phyloP scores from a whole-genome alignment of 2,888 invertebrate genomes.

The Acheta domesticus region DNA sequence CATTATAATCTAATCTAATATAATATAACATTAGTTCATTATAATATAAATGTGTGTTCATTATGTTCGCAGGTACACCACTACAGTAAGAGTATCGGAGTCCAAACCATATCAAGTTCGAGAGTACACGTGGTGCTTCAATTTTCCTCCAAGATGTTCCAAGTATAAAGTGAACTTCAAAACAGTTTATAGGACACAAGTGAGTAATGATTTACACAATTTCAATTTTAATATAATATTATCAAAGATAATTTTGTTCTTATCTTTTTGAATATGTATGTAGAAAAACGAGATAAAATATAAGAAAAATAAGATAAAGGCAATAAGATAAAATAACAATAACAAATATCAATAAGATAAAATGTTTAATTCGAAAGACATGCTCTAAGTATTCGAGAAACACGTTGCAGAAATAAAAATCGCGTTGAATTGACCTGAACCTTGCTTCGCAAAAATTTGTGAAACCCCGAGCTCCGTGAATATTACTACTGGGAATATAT shows the following conservation, averaged over 20 bases:
- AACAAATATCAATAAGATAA: neutral
- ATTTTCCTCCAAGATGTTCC: constrained; percentile 80
- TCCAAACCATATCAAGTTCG: constrained; percentile 79
- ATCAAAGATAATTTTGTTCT: neutral
- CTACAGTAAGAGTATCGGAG: constrained; percentile 73
- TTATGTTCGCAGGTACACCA: constrained; percentile 66
- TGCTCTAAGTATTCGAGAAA: too few relatives aligned
- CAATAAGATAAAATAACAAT: too few relatives aligned
- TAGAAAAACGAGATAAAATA: too few relatives aligned
- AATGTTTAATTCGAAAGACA: neutral
- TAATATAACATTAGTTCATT: too few relatives aligned
- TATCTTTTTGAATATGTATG: too few relatives aligned
- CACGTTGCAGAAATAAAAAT: too few relatives aligned
- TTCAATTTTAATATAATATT: neutral
- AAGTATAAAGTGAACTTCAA: constrained; percentile 78
- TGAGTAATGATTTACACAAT: constrained; percentile 39
- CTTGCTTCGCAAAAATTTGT: too few relatives aligned
- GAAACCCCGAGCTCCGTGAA: too few relatives aligned
- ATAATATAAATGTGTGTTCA: neutral
- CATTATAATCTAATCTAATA: too few relatives aligned
- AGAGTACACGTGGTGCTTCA: constrained; percentile 79
- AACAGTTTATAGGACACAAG: constrained; percentile 70
- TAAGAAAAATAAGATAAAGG: too few relatives aligned
- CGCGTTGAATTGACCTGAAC: too few relatives aligned
- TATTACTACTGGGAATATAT: too few relatives aligned